Conservation (phyloP, 2,113 vertebrate genomes). For the Eudyptes chrysolophus region DNA sequence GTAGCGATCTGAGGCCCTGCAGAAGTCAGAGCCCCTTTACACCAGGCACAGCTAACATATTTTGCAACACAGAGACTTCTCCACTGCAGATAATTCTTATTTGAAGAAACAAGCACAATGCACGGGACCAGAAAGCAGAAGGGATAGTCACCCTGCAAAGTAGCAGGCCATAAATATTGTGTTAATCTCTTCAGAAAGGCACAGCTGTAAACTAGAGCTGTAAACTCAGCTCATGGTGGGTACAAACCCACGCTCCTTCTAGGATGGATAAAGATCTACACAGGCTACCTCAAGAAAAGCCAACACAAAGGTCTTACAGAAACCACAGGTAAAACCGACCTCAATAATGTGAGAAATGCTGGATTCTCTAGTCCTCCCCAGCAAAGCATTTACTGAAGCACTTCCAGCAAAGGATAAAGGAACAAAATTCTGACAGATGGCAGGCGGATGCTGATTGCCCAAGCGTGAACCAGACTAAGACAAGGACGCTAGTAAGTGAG, state of each 20-base stretch:
- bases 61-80: neutral
- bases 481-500: neutral
- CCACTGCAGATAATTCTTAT: neutral
- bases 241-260: neutral
- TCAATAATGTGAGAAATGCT: neutral
- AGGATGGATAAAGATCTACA: neutral
- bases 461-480: slow-evolving; percentile 17
- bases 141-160: neutral
- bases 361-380: neutral
- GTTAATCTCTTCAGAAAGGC: neutral
- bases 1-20: neutral
- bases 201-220: neutral
- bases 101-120: neutral
- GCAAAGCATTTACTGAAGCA: slow-evolving; percentile 26
- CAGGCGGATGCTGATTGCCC: neutral
- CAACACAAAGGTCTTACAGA: neutral
- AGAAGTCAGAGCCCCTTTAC: neutral
- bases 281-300: neutral
- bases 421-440: slow-evolving; percentile 45
- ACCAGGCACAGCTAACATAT: neutral
- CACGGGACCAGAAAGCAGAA: neutral
- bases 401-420: slow-evolving; percentile 42
- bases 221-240: fast-evolving
- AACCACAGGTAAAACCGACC: neutral
- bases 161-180: neutral